Conservation (phyloP, 2,888 invertebrate genomes). For the Standfussiana lucernea region DNA sequence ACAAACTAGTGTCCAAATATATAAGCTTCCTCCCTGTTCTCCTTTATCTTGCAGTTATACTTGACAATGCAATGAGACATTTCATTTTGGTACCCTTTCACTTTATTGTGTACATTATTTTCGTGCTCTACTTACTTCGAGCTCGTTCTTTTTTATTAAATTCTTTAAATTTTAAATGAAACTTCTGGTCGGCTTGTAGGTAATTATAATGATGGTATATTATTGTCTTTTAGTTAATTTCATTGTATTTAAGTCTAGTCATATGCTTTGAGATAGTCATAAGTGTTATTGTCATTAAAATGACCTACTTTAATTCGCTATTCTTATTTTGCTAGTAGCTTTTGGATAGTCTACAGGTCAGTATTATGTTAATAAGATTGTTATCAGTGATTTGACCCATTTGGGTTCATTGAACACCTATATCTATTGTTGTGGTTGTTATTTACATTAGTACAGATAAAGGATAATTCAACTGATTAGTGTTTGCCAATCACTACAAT, state of each 20-base stretch:
- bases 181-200: constrained; percentile 11
- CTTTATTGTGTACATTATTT: constrained; percentile 88
- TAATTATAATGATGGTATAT: constrained; percentile 19
- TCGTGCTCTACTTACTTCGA: constrained; percentile 89
- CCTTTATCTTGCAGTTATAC: constrained; percentile 30
- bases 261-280: background rate
- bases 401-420: constrained; percentile 14
- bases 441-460: background rate
- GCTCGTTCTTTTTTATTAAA: constrained; percentile 73
- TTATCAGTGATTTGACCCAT: constrained; percentile 18
- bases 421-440: background rate
- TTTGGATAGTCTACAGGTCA: background rate
- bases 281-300: constrained; percentile 45
- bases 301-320: constrained; percentile 51
- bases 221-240: constrained; percentile 4
- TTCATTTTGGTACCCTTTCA: constrained; percentile 87
- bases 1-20: constrained; percentile 37
- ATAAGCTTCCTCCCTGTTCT: constrained; percentile 3
- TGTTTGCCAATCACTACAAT: background rate
- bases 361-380: background rate
- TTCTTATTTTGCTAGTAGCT: constrained; percentile 8
- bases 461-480: background rate
- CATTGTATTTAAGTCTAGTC: background rate
- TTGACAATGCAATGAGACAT: constrained; percentile 70
- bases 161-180: constrained; percentile 38